Percentiles rank a stretch among this genome's conserved stretches.
Evolutionary conservation across 2,888 invertebrate genomes (phyloP).

Genomic region (Mactromeris polynyma): DNA sequence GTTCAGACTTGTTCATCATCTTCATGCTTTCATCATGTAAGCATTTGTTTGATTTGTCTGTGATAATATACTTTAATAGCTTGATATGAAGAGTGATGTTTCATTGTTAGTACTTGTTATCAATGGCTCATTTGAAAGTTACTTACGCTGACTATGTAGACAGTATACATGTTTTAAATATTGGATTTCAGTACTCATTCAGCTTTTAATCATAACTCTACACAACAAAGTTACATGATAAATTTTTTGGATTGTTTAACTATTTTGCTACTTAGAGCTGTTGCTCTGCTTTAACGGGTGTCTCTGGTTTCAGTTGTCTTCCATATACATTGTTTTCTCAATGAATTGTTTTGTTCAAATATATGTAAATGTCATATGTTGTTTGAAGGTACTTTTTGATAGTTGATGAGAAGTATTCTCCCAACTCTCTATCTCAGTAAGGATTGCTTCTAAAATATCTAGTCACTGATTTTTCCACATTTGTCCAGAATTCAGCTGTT

Average conservation of each 20-base stretch:
- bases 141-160: too few relatives aligned
- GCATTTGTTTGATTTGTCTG: conserved; percentile 9
- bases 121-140: too few relatives aligned
- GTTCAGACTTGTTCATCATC: not conserved
- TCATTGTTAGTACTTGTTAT: too few relatives aligned
- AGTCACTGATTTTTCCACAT: too few relatives aligned
- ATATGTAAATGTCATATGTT: not conserved
- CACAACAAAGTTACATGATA: not conserved
- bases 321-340: not conserved
- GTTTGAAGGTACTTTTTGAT: not conserved
- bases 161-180: too few relatives aligned
- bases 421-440: too few relatives aligned
- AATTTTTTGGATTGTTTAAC: not conserved
- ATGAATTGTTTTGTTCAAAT: not conserved
- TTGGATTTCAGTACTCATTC: too few relatives aligned
- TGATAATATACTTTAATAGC: not conserved
- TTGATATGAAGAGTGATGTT: too few relatives aligned
- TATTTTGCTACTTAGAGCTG: conserved; percentile 15
- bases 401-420: too few relatives aligned
- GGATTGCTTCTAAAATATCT: too few relatives aligned
- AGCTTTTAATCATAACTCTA: not conserved
- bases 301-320: not conserved
- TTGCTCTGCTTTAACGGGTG: not conserved
- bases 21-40: not conserved
- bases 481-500: too few relatives aligned